These are phyloP conservation scores for Aldabrachelys gigantea DNA, from an alignment of 2,113 vertebrate species.

Conservation along the genomic window DNA sequence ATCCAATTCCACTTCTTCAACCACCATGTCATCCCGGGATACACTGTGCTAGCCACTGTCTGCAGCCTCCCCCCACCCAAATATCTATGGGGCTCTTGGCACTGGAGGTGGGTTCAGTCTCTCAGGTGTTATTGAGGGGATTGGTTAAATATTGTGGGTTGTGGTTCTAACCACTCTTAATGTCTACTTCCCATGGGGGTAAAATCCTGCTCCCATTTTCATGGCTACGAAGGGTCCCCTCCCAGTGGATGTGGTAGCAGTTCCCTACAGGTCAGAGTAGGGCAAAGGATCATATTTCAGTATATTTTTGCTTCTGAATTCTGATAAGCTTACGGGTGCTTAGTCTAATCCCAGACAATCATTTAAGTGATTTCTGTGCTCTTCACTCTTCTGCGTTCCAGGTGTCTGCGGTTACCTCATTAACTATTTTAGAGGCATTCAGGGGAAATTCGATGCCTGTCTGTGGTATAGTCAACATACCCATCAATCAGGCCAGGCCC, in stretches of 20 bases:
- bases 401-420: not conserved
- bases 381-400: not conserved
- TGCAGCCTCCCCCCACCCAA: too few species aligned
- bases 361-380: not conserved
- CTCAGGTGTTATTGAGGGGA: rapidly evolving
- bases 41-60: too few species aligned
- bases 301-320: not conserved
- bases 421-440: not conserved
- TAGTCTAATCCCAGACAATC: not conserved
- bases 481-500: not conserved
- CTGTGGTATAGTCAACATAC: not conserved
- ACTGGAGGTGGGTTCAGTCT: not conserved
- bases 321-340: not conserved
- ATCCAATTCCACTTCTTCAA: too few species aligned
- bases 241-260: not conserved
- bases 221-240: not conserved
- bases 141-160: not conserved
- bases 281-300: not conserved
- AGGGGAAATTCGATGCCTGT: not conserved
- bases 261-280: not conserved
- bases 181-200: not conserved
- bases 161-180: not conserved
- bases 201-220: not conserved
- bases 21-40: too few species aligned
- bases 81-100: too few species aligned